Percentiles rank a stretch among this genome's conserved stretches.
Evolutionary conservation across 2,888 invertebrate genomes (phyloP).

Genomic region (Phaedon cochleariae): DNA sequence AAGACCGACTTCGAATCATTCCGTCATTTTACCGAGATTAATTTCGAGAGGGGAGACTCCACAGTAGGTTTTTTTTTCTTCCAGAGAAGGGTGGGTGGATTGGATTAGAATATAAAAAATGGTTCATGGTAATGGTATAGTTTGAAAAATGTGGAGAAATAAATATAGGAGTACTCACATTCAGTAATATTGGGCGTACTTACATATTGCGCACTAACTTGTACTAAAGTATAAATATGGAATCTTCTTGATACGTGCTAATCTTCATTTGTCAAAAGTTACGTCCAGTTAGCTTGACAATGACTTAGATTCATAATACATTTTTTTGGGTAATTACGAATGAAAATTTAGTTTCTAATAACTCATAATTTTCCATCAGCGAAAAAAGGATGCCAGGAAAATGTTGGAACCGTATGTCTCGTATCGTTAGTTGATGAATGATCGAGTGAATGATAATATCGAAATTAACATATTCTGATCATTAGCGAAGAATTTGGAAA

Average conservation of each 20-base stretch:
- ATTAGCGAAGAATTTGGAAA: not conserved
- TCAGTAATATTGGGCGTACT: too few species aligned
- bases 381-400: not conserved
- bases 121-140: not conserved
- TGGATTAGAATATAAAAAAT: not conserved
- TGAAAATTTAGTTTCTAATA: not conserved
- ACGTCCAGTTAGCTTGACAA: too few species aligned
- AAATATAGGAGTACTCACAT: too few species aligned
- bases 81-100: not conserved
- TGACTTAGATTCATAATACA: too few species aligned
- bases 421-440: not conserved
- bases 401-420: not conserved
- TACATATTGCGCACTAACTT: too few species aligned
- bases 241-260: too few species aligned
- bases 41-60: conserved; percentile 7
- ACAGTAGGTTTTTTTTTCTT: not conserved
- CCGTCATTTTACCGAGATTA: conserved; percentile 17
- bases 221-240: too few species aligned
- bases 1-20: not conserved
- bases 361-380: not conserved
- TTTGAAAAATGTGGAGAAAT: not conserved
- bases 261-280: too few species aligned
- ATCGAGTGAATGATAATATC: not conserved
- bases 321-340: too few species aligned
- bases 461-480: not conserved